Evolutionary conservation across 2,113 vertebrate species (phyloP).

Genomic region (Alces alces): DNA sequence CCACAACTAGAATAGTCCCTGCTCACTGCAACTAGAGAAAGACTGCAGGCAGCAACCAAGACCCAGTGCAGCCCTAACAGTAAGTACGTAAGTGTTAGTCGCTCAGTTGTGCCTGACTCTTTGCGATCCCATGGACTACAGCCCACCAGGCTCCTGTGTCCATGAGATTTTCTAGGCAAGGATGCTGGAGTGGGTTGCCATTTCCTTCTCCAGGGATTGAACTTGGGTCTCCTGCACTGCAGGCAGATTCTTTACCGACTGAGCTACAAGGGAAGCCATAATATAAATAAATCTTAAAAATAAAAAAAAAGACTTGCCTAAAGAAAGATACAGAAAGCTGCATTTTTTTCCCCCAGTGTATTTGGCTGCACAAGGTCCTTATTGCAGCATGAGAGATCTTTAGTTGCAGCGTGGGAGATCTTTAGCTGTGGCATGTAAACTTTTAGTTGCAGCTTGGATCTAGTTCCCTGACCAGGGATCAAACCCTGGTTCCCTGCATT

Average conservation of each 20-base stretch:
- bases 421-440: background rate
- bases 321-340: background rate
- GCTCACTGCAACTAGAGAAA: background rate
- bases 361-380: background rate
- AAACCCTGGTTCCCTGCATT: background rate
- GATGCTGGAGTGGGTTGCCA: background rate
- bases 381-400: background rate
- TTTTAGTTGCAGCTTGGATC: background rate
- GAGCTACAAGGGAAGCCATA: background rate
- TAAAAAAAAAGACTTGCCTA: background rate
- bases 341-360: fast-evolving
- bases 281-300: background rate
- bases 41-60: background rate
- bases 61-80: background rate
- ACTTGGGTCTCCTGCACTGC: background rate
- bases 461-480: background rate
- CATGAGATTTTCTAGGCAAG: background rate
- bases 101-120: background rate
- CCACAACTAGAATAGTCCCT: background rate
- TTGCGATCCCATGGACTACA: background rate
- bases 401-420: background rate
- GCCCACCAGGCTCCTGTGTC: background rate
- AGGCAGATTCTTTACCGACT: background rate
- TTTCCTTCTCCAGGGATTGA: background rate
- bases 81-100: background rate